Evolutionary conservation across 2,113 vertebrate species (phyloP), one percentile per base, ranked within the genome.

Genomic region (Ceuthmochares aereus): DNA sequence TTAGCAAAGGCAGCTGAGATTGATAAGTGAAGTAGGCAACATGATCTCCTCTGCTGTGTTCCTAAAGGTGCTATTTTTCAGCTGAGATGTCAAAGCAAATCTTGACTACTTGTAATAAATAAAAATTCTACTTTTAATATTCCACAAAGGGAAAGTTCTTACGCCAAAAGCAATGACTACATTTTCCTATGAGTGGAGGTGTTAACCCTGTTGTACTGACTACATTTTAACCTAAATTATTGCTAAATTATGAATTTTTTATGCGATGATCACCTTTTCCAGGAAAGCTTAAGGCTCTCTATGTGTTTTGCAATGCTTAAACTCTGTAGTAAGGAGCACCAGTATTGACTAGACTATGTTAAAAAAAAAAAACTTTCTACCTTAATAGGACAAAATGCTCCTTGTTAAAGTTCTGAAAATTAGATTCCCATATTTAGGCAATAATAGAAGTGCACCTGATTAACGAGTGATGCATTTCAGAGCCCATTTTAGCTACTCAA

Each of bases 201-300:
- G 74, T 92, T 92, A 95, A 79, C 87, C 83, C 91, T 95, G 73
- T 76, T 84, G 88, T 49, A 63, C 45, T 64, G 77, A 76, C 76
- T 93, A 82, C 74, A 52, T 90, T 82, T 96, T 79, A 92, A 47
- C 64, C 86, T 85, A 96, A 96, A 88, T 93, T 93, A 83, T 77
- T 95, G 56, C 79, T 92, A 84, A 95, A 74, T 7, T 60, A 78
- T 87, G 29, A 87, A 42, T 91, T 74, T 92, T 90, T 85, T 36
- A 73, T 56, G 73, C 45, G 51, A 67, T 80, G 74, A 93, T 0
- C 14, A 91, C 73, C 51, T 90, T 78, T 92, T 63, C 88, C 66
- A 86, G 79, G 68, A 92, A 92, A 72, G 60, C 76, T 94, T 75
- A 76, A 62, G 91, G 86, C 69, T 95, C 52, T 55, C 23, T 55